Percentiles rank a stretch among this genome's conserved stretches.
Conservation (phyloP, 2,797 vertebrate genomes). For the Gymnoscopelus microlampas region DNA sequence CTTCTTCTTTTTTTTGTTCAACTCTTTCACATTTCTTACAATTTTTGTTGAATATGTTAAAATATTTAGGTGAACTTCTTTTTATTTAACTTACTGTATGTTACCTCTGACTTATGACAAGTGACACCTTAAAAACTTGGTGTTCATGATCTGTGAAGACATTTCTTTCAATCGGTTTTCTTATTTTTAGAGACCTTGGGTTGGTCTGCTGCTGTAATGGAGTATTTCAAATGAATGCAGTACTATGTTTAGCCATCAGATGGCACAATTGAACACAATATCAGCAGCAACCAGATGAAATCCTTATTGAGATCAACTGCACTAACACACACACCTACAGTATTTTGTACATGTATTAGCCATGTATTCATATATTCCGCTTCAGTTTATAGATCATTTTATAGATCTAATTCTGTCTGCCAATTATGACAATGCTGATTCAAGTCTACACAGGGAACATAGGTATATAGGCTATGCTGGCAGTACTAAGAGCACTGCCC, state of each 20-base stretch:
- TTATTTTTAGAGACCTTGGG: background rate
- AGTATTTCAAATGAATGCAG: slow-evolving; percentile 19
- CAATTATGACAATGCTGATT: slow-evolving; percentile 13
- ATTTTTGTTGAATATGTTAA: background rate
- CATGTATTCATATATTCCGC: slow-evolving; percentile 7
- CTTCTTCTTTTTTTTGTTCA: slow-evolving; percentile 10
- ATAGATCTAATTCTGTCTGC: background rate
- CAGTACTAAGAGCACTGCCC: slow-evolving; percentile 41
- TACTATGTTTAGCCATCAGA: slow-evolving; percentile 62
- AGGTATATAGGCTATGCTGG: slow-evolving; percentile 5
- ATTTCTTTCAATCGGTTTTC: slow-evolving; percentile 8
- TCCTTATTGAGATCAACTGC: background rate
- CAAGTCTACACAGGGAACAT: slow-evolving; percentile 7
- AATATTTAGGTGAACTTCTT: slow-evolving; percentile 16
- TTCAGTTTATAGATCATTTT: slow-evolving; percentile 1
- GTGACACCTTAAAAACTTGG: slow-evolving; percentile 14
- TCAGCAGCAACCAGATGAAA: background rate
- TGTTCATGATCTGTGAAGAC: slow-evolving; percentile 19
- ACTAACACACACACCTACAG: slow-evolving; percentile 4
- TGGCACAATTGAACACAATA: slow-evolving; percentile 54
- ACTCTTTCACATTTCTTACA: background rate
- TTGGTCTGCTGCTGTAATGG: slow-evolving; percentile 14
- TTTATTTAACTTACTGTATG: slow-evolving; percentile 17
- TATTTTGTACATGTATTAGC: slow-evolving; percentile 19
- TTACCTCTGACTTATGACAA: slow-evolving; percentile 11